Percentiles rank a stretch among this genome's conserved stretches.
Evolutionary conservation across 2,797 vertebrate genomes (phyloP).

Genomic region (Aulostomus chinensis): DNA sequence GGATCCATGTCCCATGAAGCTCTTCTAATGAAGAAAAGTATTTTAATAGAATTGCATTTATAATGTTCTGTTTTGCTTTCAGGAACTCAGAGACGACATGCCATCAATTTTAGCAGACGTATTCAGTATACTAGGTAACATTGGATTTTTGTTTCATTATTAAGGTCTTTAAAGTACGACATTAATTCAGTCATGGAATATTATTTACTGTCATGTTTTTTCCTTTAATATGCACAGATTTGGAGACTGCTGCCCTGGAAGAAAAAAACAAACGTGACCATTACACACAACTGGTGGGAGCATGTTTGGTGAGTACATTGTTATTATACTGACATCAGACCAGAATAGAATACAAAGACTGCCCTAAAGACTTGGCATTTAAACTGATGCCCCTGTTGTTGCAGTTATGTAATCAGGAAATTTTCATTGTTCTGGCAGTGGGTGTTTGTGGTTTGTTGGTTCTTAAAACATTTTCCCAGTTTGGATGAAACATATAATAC

Average conservation of each 20-base stretch:
- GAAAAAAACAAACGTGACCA: slow-evolving; percentile 97
- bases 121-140: slow-evolving; percentile 94
- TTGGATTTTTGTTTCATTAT: neutral
- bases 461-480: neutral
- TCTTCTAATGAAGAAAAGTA: too few relatives aligned
- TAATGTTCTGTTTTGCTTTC: slow-evolving; percentile 26
- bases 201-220: too few relatives aligned
- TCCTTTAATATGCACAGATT: slow-evolving; percentile 79
- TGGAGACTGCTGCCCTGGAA: slow-evolving; percentile 96
- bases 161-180: neutral
- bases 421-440: neutral
- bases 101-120: slow-evolving; percentile 97
- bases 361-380: neutral
- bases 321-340: neutral
- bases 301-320: slow-evolving; percentile 92
- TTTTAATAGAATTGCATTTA: too few relatives aligned
- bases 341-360: neutral
- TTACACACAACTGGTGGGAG: slow-evolving; percentile 94
- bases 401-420: neutral
- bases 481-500: neutral
- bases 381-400: too few relatives aligned
- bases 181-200: too few relatives aligned
- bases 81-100: slow-evolving; percentile 96
- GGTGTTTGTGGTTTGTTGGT: neutral
- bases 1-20: too few relatives aligned